Percentiles rank a stretch among this genome's conserved stretches.
phyloP scores from a whole-genome alignment of 2,113 vertebrate genomes.

The Cheilinus undulatus region DNA sequence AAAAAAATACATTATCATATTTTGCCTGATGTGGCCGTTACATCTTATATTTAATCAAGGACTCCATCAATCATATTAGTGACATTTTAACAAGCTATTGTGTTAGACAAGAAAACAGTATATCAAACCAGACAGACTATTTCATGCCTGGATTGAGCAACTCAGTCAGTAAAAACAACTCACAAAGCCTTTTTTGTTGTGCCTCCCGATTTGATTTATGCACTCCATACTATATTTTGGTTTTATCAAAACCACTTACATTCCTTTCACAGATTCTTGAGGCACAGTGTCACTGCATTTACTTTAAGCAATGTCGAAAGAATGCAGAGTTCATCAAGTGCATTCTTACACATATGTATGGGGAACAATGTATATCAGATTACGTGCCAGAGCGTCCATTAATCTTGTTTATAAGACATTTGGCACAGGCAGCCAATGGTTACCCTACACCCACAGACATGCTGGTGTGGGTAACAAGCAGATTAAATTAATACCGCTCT shows the following conservation, averaged over 20 bases:
- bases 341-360: background rate
- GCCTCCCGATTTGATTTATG: slow-evolving; percentile 23
- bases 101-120: slow-evolving; percentile 29
- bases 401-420: background rate
- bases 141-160: slow-evolving; percentile 37
- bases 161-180: background rate
- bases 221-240: slow-evolving; percentile 8
- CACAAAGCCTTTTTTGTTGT: slow-evolving; percentile 5
- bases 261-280: slow-evolving; percentile 12
- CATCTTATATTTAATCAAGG: slow-evolving; percentile 6
- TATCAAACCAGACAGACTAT: slow-evolving; percentile 12
- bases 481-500: background rate
- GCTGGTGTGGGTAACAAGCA: background rate
- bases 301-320: slow-evolving; percentile 4
- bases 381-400: background rate
- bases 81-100: slow-evolving; percentile 40
- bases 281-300: background rate
- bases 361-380: background rate
- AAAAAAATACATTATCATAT: background rate
- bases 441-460: background rate
- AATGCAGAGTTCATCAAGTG: background rate
- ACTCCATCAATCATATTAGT: slow-evolving; percentile 21
- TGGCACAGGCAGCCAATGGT: background rate
- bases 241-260: slow-evolving; percentile 35
- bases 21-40: background rate